Evolutionary conservation across 2,888 invertebrate genomes (phyloP).

Genomic region (Chromoteleia sp.): DNA sequence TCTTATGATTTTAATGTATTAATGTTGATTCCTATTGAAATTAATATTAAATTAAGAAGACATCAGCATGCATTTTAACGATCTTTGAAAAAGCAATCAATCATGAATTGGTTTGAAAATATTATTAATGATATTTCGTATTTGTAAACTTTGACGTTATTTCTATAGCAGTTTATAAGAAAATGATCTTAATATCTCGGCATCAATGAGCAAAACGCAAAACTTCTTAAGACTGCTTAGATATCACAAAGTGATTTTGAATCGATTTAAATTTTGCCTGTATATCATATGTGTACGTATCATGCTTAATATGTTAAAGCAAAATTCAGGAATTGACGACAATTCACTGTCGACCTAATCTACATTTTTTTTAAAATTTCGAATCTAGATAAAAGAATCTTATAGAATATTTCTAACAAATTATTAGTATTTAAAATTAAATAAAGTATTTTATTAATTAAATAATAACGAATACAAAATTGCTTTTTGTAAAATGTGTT

Average conservation of each 20-base stretch:
- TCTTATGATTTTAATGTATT: no score
- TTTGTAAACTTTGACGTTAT: background rate
- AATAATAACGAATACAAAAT: background rate
- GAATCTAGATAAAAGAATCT: constrained; percentile 24
- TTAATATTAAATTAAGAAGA: no score
- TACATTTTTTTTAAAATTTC: constrained; percentile 45
- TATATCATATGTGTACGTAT: constrained; percentile 50
- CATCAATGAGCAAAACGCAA: constrained; percentile 54
- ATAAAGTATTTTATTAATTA: constrained; percentile 33
- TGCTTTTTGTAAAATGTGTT: background rate
- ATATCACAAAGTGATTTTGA: constrained; percentile 49
- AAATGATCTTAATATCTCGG: constrained; percentile 29
- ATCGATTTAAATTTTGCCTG: constrained; percentile 27
- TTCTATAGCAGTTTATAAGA: constrained; percentile 36
- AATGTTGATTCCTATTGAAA: background rate
- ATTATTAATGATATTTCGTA: background rate
- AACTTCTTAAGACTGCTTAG: constrained; percentile 64
- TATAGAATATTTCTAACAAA: constrained; percentile 33
- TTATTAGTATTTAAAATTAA: constrained; percentile 31
- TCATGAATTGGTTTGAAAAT: no score
- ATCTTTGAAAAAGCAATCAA: no score
- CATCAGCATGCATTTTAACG: no score
- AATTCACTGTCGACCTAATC: constrained; percentile 36
- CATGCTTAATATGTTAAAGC: constrained; percentile 46
- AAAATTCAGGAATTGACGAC: constrained; percentile 61